These are phyloP conservation scores for Andrena dorsata DNA, from an alignment of 2,888 invertebrate species.

Conservation along the genomic window DNA sequence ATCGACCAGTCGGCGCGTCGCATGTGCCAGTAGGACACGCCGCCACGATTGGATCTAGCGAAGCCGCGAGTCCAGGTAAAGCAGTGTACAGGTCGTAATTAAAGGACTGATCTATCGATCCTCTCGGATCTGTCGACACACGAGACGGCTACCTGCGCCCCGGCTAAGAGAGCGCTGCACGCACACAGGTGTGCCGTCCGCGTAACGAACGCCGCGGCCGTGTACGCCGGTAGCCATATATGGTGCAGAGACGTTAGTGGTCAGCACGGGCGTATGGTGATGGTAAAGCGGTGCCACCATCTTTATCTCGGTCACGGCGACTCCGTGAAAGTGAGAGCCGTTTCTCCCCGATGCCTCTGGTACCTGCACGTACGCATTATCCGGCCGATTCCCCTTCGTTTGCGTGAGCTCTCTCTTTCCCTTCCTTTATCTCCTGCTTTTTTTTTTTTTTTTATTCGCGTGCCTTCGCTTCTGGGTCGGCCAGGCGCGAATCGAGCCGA, in stretches of 20 bases:
- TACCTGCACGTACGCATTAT: constrained; percentile 65
- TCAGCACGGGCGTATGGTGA: constrained; percentile 72
- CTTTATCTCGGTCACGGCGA: constrained; percentile 84
- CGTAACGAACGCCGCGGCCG: constrained; percentile 39
- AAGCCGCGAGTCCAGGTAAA: constrained; percentile 28
- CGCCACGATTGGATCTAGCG: constrained; percentile 52
- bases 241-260: constrained; percentile 77
- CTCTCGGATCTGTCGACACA: constrained; percentile 76
- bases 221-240: constrained; percentile 75
- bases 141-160: constrained; percentile 69
- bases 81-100: constrained; percentile 72
- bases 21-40: constrained; percentile 50
- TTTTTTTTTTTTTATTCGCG: constrained; percentile 16
- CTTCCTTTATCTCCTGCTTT: constrained; percentile 27
- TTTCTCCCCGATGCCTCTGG: constrained; percentile 66
- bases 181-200: constrained; percentile 7
- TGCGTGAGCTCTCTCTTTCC: constrained; percentile 62
- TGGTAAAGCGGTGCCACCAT: constrained; percentile 78
- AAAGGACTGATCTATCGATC: constrained; percentile 79
- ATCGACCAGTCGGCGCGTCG: constrained; percentile 53
- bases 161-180: constrained; percentile 17
- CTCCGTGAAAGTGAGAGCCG: constrained; percentile 84
- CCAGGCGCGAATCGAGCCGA: constrained; percentile 1
- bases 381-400: constrained; percentile 65
- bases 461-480: constrained; percentile 41